Evolutionary conservation across 2,113 vertebrate genomes (phyloP), one percentile per base, ranked within the genome.

Genomic region (Holacanthus passer): DNA sequence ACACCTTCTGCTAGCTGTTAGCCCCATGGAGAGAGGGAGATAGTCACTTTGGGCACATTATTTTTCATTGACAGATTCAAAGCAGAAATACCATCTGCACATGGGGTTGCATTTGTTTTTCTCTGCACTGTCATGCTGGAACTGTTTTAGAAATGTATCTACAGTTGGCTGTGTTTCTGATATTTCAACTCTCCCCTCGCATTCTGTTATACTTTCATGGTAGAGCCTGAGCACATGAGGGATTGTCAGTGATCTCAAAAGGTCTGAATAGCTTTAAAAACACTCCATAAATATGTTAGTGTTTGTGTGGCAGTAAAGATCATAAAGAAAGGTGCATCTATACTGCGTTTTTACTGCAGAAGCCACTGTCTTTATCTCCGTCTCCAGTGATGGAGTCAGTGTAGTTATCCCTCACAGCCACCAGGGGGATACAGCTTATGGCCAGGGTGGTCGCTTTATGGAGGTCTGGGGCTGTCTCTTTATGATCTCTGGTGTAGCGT

Each of bases 1-100:
- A 74, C 94, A 92, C 93, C 91, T 93, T 94, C 90, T 94, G 91
- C 88, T 91, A 86, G 82, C 89, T 86, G 87, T 81, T 90, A 81
- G 86, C 87, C 87, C 71, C 89, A 88, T 88, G 73, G 81, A 81
- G 89, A 76, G 88, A 83, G 71, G 32, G 45, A 90, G 66, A 85
- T 55, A 79, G 70, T 73, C 73, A 83, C 77, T 86, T 79, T 79
- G 78, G 59, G 80, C 73, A 84, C 60, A 77, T 75, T 62, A 79
- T 83, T 86, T 77, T 81, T 85, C 78, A 88, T 83, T 85, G 72
- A 91, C 62, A 76, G 68, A 85, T 78, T 73, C n/a, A 82, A 84
- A 47, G 55, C 77, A 88, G 66, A 59, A 69, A 64, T 37, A 59
- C 52, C 53, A 73, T 87, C 72, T 83, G 69, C 63, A 76, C 45